Percentiles rank a stretch among this genome's conserved stretches.
Evolutionary conservation across 2,113 vertebrate genomes (phyloP).

Genomic region (Rhizomys pruinosus): DNA sequence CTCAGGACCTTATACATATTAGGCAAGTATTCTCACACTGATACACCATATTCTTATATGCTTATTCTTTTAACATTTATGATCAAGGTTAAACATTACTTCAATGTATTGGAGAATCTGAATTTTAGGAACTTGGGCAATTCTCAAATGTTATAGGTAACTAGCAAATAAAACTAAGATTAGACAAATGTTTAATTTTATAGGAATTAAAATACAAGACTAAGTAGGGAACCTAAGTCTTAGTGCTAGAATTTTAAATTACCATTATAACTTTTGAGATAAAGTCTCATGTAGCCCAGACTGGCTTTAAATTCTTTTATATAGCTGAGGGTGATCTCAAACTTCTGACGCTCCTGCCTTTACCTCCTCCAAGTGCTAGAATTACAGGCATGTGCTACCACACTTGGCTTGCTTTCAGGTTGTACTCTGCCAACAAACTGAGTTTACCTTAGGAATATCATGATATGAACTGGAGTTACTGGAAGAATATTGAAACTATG

Average conservation of each 20-base stretch:
- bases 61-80: background rate
- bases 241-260: slow-evolving; percentile 29
- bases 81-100: slow-evolving; percentile 11
- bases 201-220: slow-evolving; percentile 24
- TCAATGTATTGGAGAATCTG: background rate
- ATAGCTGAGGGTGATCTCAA: background rate
- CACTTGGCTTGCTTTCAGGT: background rate
- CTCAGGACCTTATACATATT: background rate
- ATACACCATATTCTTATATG: background rate
- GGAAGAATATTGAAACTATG: slow-evolving; percentile 29
- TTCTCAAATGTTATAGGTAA: slow-evolving; percentile 26
- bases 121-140: slow-evolving; percentile 16
- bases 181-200: slow-evolving; percentile 19
- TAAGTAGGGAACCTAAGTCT: background rate
- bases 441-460: background rate
- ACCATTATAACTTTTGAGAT: background rate
- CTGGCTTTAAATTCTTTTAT: background rate
- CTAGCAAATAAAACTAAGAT: slow-evolving; percentile 19
- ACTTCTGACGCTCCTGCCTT: background rate
- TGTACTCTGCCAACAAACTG: background rate
- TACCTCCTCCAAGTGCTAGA: background rate
- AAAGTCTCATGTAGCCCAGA: background rate
- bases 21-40: background rate
- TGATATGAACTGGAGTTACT: background rate
- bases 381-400: background rate